A percentile compares a stretch with the other conserved stretches of the same genome.
Conservation (phyloP, 2,888 invertebrate genomes). For the Molorchus minor region DNA sequence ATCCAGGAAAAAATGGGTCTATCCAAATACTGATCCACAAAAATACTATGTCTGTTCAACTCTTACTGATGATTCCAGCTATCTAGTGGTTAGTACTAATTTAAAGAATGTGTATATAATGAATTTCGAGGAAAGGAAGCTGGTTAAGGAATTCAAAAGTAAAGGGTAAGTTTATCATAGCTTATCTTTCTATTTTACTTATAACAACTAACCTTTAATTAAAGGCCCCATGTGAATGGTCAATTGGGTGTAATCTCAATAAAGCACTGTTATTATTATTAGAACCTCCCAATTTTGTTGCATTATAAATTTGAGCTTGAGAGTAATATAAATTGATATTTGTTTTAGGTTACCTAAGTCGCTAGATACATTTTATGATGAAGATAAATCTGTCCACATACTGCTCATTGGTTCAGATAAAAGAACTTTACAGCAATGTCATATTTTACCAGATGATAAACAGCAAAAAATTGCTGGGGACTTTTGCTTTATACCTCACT, state of each 20-base stretch:
- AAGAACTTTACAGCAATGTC: constrained; percentile 54
- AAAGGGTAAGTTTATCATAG: constrained; percentile 47
- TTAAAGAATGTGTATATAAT: constrained; percentile 61
- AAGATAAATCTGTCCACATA: constrained; percentile 52
- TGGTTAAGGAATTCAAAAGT: constrained; percentile 38
- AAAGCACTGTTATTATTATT: too few relatives aligned
- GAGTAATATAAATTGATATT: too few relatives aligned
- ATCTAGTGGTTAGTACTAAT: constrained; percentile 61
- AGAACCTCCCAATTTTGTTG: too few relatives aligned
- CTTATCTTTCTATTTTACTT: neutral
- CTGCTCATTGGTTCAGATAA: constrained; percentile 55
- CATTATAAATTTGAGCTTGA: too few relatives aligned
- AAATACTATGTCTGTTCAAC: constrained; percentile 35
- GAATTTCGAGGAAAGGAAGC: constrained; percentile 47
- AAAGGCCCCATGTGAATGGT: too few relatives aligned
- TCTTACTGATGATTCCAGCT: constrained; percentile 57
- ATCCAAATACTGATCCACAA: constrained; percentile 4
- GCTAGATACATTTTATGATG: constrained; percentile 53
- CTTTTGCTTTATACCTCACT: constrained; percentile 49
- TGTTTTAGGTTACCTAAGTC: constrained; percentile 51
- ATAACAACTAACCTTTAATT: neutral
- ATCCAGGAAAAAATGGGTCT: too few relatives aligned
- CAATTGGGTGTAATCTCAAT: too few relatives aligned
- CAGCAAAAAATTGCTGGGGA: constrained; percentile 40
- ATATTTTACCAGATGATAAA: constrained; percentile 48